Evolutionary conservation across 2,113 vertebrate species (phyloP).

Genomic region (Hucho hucho): DNA sequence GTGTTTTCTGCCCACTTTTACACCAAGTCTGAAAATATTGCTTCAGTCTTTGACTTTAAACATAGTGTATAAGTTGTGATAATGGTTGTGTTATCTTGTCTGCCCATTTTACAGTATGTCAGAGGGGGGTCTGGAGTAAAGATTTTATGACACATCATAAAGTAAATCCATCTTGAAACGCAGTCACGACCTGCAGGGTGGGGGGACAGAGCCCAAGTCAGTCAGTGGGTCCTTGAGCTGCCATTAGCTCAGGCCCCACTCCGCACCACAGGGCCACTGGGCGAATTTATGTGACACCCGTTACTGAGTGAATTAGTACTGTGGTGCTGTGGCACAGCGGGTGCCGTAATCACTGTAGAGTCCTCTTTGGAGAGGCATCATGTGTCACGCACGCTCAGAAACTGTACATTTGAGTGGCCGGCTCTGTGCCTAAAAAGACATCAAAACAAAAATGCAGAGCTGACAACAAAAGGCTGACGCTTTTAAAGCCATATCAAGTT

Average conservation of each 20-base stretch:
- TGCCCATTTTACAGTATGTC: background rate
- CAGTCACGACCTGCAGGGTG: conserved; percentile 46
- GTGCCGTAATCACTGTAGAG: conserved; percentile 8
- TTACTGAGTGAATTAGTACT: conserved; percentile 45
- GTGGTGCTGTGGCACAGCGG: background rate
- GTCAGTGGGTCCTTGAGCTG: conserved; percentile 60
- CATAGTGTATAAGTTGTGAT: background rate
- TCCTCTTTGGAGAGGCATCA: conserved; percentile 35
- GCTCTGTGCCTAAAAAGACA: too few relatives aligned
- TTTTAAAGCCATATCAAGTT: too few relatives aligned
- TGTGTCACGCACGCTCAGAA: conserved; percentile 16
- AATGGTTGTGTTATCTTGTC: conserved; percentile 2
- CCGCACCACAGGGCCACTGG: conserved; percentile 13
- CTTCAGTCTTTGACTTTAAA: conserved; percentile 19
- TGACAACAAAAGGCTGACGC: too few relatives aligned
- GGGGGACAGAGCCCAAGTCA: conserved; percentile 14
- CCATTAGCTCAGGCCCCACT: conserved; percentile 28
- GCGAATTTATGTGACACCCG: conserved; percentile 55
- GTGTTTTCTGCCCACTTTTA: background rate
- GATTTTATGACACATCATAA: conserved; percentile 40
- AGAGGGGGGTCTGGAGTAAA: conserved; percentile 6
- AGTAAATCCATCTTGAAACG: conserved; percentile 32
- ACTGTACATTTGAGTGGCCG: too few relatives aligned
- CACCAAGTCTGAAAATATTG: background rate
- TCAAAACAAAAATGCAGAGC: too few relatives aligned